Base-by-base conservation (phyloP, 2,888 invertebrate genomes). In the Thecocarcelia acutangulata region DNA sequence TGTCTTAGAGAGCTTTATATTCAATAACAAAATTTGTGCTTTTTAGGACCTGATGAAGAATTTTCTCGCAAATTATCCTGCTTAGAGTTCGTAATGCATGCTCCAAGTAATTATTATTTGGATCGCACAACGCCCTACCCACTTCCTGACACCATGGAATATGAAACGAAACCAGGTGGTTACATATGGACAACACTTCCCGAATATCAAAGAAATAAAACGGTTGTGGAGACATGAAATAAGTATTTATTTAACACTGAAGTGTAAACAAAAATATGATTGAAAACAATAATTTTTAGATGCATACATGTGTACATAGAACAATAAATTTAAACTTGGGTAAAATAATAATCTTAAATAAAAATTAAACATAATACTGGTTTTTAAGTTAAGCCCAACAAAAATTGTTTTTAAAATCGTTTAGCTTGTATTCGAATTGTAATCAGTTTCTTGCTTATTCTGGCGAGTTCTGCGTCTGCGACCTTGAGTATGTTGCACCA, bases 31-130 rank as follows among this genome's bases (percentile, higher is more conserved):
- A 3, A 40, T 58, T n/a, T 13, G 54, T n/a, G 5, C n/a, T 3
- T 42, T 6, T 37, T 3, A 86, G 96, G 97, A 2, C 97, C 97
- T 0, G 97, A 97, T 88, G 98, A 98, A 91, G 97, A 97, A 84
- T 91, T 96, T 1, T 96, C 97, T 0, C 92, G 97, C 6, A 96
- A 95, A 89, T 91, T 98, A 68, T 96, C 96, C 37, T 96, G 94
- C 85, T 94, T 98, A 94, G 95, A 97, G 87, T 98, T 97, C 91
- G 94, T 97, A 17, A 97, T 97, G 95, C 97, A 97, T 87, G 97
- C 97, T 0, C 97, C 97, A 0, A 96, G 97, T 0, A 97, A 97
- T 89, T 97, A 97, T 91, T 97, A 95, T 90, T 94, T 94, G 87
- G 93, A 95, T 9, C 93, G 93, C 85, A 94, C 93, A 84, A 94